Evolutionary conservation across 1,140 invertebrate species (phyloP), one percentile per base, ranked within the genome.

Genomic region (Pinna nobilis): DNA sequence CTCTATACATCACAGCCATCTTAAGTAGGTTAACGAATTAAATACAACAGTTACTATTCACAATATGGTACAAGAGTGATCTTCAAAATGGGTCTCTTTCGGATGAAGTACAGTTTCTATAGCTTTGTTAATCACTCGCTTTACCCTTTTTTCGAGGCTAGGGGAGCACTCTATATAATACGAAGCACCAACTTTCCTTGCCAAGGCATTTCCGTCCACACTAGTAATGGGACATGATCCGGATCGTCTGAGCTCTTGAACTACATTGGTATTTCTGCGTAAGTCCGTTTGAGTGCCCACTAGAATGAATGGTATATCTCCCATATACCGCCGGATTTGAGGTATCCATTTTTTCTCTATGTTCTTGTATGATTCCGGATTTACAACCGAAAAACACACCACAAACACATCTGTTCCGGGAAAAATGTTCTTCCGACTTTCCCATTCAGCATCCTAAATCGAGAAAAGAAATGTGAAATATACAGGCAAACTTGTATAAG

Each of bases 101-200:
- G 65, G 72, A 15, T 49, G 32, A 4, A 83, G 63, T 11, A 83
- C 82, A 0, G 82, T 80, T 1, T 67, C 76, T 35, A 83, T 77
- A 20, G 82, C 82, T 33, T 70, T 71, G 60, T 83, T 80, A 39
- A 83, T 76, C 32, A 73, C 66, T n/a, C 70, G 74, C 15, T 80
- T 61, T 15, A 82, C 60, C 11, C 77, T 77, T 41, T 79, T 83
- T 65, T 83, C 80, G 55, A 76, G 70, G 15, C 65, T 70, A 3
- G 96, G 94, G 0, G 80, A 82, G 53, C 76, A 76, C 64, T 84
- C 83, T 7, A 84, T 71, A 60, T 82, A 84, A 25, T 74, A 71
- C 1, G 79, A 73, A 2, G 78, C 80, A 5, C 78, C 81, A 3
- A 82, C 25, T 37, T 57, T 50, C 39, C 70, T 70, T 11, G 81